Percentiles rank a stretch among this genome's conserved stretches.
Evolutionary conservation across 2,888 invertebrate species (phyloP).

Genomic region (Troglohyphantes excavatus): DNA sequence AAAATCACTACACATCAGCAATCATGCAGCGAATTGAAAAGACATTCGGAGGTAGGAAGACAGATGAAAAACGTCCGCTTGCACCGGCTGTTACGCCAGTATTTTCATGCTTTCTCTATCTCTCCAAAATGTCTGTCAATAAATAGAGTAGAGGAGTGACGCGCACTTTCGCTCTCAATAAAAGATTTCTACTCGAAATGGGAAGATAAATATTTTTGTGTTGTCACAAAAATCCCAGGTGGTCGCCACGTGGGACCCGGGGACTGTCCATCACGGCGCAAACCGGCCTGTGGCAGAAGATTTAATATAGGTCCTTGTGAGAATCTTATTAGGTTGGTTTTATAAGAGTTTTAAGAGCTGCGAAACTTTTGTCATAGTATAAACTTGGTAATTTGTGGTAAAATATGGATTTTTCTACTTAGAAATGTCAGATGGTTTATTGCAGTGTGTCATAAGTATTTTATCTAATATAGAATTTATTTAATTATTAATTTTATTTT

Average conservation of each 20-base stretch:
- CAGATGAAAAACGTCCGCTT: constrained; percentile 4
- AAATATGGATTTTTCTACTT: too few species aligned
- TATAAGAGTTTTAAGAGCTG: too few species aligned
- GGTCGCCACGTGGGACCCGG: neutral
- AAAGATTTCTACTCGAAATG: constrained; percentile 26
- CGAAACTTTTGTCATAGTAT: too few species aligned
- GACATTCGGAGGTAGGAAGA: neutral
- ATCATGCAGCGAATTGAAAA: neutral
- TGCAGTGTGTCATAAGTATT: too few species aligned
- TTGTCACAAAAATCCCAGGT: neutral
- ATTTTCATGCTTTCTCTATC: constrained; percentile 16
- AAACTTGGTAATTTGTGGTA: too few species aligned
- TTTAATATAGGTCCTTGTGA: neutral
- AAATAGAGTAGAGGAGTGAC: constrained; percentile 26
- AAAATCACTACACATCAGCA: neutral
- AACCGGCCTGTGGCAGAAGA: neutral
- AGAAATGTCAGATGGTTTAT: too few species aligned
- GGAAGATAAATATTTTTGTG: constrained; percentile 32
- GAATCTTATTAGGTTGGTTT: too few species aligned
- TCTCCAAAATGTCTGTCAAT: constrained; percentile 42
- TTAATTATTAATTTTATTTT: too few species aligned
- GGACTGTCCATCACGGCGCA: neutral
- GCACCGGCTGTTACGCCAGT: constrained; percentile 5
- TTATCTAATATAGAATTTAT: too few species aligned
- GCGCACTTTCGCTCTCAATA: constrained; percentile 14